Percentiles rank a stretch among this genome's conserved stretches.
Conservation (phyloP, 2,888 invertebrate species). For the Liodrosophila aerea region DNA sequence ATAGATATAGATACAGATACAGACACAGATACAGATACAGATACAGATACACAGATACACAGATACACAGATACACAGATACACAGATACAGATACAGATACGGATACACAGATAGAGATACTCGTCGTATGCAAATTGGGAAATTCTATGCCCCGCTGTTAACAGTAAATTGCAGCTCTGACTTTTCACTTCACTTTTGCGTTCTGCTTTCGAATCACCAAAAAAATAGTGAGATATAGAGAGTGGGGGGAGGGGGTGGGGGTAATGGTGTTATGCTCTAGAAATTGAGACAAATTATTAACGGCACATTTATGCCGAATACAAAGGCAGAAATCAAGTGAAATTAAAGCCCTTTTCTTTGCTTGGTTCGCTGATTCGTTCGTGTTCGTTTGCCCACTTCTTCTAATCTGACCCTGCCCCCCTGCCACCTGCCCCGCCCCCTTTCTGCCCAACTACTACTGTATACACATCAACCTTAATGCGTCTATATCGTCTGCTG, state of each 20-base stretch:
- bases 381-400: constrained; percentile 5
- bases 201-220: constrained; percentile 22
- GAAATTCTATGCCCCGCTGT: constrained; percentile 8
- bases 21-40: no score
- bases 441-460: neutral
- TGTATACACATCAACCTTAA: constrained; percentile 36
- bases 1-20: no score
- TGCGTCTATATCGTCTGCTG: constrained; percentile 44
- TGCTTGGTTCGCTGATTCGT: constrained; percentile 34
- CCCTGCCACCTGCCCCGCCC: neutral
- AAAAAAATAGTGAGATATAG: constrained; percentile 12
- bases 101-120: constrained; percentile 3
- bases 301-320: constrained; percentile 57
- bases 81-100: no score
- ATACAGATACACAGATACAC: no score
- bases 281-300: constrained; percentile 67
- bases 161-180: constrained; percentile 21
- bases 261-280: constrained; percentile 59
- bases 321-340: constrained; percentile 25
- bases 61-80: no score
- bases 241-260: neutral
- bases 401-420: constrained; percentile 17
- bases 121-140: constrained; percentile 22
- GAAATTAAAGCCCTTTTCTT: constrained; percentile 63
- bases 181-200: constrained; percentile 14